Evolutionary conservation across 2,797 vertebrate genomes (phyloP), one percentile per base, ranked within the genome.

Genomic region (Sebastes nivosus): DNA sequence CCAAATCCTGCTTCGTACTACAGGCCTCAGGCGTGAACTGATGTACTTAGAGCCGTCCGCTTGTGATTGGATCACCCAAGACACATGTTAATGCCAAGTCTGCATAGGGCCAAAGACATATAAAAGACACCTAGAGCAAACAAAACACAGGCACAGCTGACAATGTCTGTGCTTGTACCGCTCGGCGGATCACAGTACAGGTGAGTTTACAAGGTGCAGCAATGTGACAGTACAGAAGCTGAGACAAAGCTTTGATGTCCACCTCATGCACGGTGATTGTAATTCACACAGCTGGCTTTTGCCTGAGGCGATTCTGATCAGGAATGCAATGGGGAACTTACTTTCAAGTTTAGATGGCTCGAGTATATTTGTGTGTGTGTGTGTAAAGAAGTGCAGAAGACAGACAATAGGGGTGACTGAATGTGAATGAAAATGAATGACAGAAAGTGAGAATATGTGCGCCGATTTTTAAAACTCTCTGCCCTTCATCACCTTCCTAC

Each of bases 291-390:
- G 88, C 84, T 80, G 67, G 72, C 72, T 75, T 78, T 83, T 67
- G 64, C 91, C 89, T 4, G 11, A 69, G 87, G 91, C 88, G 52
- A 55, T 81, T 57, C 72, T 87, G 90, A 89, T 90, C 88, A 84
- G 66, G 67, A 71, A 77, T 86, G 72, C 89, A 87, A 72, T 3
- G 12, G 87, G 74, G 84, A 88, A 75, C 36, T 70, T 22, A 73
- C 72, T 86, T 83, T 89, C 36, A 90, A 82, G 78, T 89, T 88
- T 29, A 88, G 82, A 84, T 79, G 67, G 64, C 67, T 79, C 10
- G 0, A 75, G 69, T 67, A 77, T 79, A 71, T 85, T 75, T 83
- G 32, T 79, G 83, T 34, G 32, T 57, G 36, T 72, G 36, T 72
- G 18, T 57, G 50, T 72, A 32, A 76, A 68, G 13, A 84, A 70